phyloP scores from a whole-genome alignment of 2,113 vertebrate genomes.

The Prionailurus viverrinus region DNA sequence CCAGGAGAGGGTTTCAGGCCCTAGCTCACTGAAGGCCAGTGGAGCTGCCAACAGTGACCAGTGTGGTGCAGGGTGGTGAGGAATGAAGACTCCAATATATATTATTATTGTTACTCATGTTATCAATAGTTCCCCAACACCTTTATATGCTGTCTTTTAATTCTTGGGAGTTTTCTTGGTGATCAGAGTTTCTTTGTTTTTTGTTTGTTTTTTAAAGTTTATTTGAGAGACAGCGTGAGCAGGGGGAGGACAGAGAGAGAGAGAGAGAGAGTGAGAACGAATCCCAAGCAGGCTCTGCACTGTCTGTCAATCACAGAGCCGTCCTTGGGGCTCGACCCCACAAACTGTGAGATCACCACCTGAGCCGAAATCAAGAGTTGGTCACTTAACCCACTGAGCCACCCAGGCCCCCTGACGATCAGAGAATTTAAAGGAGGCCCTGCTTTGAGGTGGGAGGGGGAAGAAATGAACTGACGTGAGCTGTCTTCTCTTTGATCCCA shows the following conservation, averaged over 20 bases:
- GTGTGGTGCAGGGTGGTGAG: no score
- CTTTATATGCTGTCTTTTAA: neutral
- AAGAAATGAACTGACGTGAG: neutral
- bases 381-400: no score
- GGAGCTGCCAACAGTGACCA: no score
- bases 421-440: conserved; percentile 3
- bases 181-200: neutral
- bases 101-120: neutral
- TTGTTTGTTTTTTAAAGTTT: no score
- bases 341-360: no score
- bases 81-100: neutral
- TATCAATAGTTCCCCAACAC: neutral
- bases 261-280: no score
- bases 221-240: no score
- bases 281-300: no score
- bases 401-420: neutral
- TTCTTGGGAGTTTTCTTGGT: neutral
- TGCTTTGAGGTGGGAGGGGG: neutral
- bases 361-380: no score
- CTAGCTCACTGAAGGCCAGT: neutral
- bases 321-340: no score
- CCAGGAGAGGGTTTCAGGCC: neutral
- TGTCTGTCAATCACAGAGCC: no score
- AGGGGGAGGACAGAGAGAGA: no score
- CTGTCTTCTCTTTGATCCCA: conserved; percentile 15